Evolutionary conservation across 2,113 vertebrate species (phyloP), one percentile per base, ranked within the genome.

Genomic region (Diadophis punctatus): DNA sequence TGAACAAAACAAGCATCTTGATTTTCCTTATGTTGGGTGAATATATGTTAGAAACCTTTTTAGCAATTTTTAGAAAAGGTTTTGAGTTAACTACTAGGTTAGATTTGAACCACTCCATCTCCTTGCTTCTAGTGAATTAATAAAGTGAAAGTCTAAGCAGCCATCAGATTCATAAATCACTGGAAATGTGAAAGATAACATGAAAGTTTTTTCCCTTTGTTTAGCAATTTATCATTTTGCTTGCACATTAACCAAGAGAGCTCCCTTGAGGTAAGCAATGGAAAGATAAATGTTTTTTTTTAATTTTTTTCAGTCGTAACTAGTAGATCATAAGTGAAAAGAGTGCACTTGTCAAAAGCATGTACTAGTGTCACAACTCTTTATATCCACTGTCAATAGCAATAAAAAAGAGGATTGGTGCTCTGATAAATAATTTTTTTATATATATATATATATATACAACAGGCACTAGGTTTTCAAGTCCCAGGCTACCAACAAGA

Each of bases 151-250:
- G 97, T 97, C 98, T 98, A 97, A 98, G 96, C 97, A 98, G 96
- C 97, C 96, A 96, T 98, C 97, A 98, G 97, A 96, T 98, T 98
- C 98, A 99, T 99, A 99, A 99, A 99, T 99, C 98, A 99, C 97
- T 95, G 97, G 98, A 98, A 99, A 99, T 98, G 97, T 98, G 97
- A 98, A 97, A 98, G 98, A 98, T 98, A 98, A 97, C 97, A 97
- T 97, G 97, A 96, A 97, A 98, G 98, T 98, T 96, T 97, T 97
- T 98, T 94, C 97, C 97, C 97, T 98, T 98, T 98, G 98, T 98
- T 98, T 98, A 97, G 97, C 97, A 96, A 98, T 98, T 98, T 98
- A 98, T 98, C 98, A 98, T 98, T 97, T 97, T 97, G 96, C 97
- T 96, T 97, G 96, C 96, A 97, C 98, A 97, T 98, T 98, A 98